Percentiles rank a stretch among this genome's conserved stretches.
These are phyloP conservation scores for Antedon mediterranea DNA, from an alignment of 53 echinoderm and acorn worm genomes.

Conservation along the genomic window DNA sequence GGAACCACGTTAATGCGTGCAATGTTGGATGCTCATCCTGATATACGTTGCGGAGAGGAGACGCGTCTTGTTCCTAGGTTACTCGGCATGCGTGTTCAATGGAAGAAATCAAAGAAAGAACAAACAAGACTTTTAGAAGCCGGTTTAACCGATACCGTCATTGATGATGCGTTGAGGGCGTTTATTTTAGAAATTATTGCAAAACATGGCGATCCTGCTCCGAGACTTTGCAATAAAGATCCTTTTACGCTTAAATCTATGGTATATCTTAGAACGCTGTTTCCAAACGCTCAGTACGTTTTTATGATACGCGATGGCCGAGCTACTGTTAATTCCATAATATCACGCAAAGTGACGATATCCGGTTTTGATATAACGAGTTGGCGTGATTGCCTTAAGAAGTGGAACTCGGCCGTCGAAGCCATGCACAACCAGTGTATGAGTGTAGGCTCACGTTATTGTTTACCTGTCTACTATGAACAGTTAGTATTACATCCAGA, in stretches of 20 bases:
- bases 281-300: conserved; percentile 78
- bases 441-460: conserved; percentile 46
- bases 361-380: conserved; percentile 88
- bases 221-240: conserved; percentile 91
- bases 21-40: conserved; percentile 88
- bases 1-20: conserved; percentile 99
- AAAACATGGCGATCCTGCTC: conserved; percentile 84
- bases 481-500: conserved; percentile 87
- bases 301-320: conserved; percentile 94
- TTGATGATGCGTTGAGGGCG: conserved; percentile 78
- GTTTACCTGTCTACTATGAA: conserved; percentile 83
- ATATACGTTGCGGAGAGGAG: conserved; percentile 94
- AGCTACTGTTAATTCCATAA: conserved; percentile 95
- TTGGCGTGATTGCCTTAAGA: conserved; percentile 83
- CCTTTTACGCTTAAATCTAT: conserved; percentile 92
- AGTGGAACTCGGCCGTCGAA: conserved; percentile 86
- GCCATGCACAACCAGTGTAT: conserved; percentile 91
- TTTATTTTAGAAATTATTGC: conserved; percentile 95
- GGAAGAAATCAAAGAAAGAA: conserved; percentile 81
- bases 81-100: conserved; percentile 87
- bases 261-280: conserved; percentile 68
- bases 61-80: conserved; percentile 83
- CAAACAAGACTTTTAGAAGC: conserved; percentile 77
- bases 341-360: conserved; percentile 92
- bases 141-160: conserved; percentile 69